These are phyloP conservation scores for Pseudonaja textilis DNA, from an alignment of 2,113 vertebrate species.

Conservation along the genomic window DNA sequence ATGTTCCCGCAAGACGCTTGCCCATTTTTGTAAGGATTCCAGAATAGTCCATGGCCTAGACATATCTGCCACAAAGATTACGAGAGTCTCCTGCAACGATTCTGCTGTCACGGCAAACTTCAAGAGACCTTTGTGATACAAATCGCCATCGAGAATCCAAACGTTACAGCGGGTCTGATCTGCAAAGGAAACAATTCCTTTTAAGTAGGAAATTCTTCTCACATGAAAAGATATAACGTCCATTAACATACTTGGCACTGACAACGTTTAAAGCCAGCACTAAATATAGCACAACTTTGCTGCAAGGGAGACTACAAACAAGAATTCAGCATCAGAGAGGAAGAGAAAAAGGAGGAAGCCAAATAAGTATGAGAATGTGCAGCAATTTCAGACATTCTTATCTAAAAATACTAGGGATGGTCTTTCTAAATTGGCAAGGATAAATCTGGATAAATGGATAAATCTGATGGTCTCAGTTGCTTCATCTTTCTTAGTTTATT, in stretches of 20 bases:
- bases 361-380: not conserved
- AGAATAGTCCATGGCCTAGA: slow-evolving; percentile 95
- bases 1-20: slow-evolving; percentile 93
- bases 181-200: slow-evolving; percentile 52
- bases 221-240: not conserved
- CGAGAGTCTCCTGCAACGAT: slow-evolving; percentile 85
- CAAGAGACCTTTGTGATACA: slow-evolving; percentile 94
- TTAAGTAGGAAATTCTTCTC: slow-evolving; percentile 1
- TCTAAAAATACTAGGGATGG: not conserved
- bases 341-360: not conserved
- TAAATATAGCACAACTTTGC: not conserved
- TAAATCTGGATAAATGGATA: not conserved
- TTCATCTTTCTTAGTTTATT: not conserved
- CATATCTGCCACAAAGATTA: slow-evolving; percentile 95
- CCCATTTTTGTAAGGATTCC: slow-evolving; percentile 97
- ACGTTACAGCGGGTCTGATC: slow-evolving; percentile 95
- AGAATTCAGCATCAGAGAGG: not conserved
- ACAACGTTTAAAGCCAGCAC: not conserved
- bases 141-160: slow-evolving; percentile 96
- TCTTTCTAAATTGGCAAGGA: not conserved
- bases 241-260: not conserved
- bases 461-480: not conserved
- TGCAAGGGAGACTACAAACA: too few species aligned
- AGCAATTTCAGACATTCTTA: not conserved
- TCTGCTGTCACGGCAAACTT: slow-evolving; percentile 90